These are phyloP conservation scores for Sycophila sp. DNA, from an alignment of 1,140 invertebrate genomes.

Conservation along the genomic window DNA sequence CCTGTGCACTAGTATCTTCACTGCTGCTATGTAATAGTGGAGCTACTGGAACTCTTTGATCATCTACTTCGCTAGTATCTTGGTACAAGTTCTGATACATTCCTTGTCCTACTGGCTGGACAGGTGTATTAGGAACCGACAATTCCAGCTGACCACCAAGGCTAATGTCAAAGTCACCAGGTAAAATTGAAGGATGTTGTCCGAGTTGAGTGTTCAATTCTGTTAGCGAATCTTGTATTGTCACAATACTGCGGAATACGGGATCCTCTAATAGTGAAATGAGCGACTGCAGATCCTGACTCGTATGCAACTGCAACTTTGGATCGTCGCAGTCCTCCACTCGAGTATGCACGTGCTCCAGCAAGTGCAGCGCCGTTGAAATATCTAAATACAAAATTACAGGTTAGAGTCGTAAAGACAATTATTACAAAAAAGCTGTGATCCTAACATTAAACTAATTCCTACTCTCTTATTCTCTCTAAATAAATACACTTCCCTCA, in stretches of 20 bases:
- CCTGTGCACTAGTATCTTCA: constrained; percentile 64
- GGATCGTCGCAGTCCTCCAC: constrained; percentile 69
- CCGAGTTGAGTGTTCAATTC: constrained; percentile 83
- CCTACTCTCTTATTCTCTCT: too few relatives aligned
- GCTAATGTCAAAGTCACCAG: constrained; percentile 91
- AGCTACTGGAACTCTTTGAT: constrained; percentile 68
- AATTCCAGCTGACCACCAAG: constrained; percentile 74
- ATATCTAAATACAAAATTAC: constrained; percentile 59
- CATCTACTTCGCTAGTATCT: constrained; percentile 64
- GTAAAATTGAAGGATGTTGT: constrained; percentile 90
- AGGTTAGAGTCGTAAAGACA: too few relatives aligned
- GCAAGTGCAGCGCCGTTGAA: constrained; percentile 70
- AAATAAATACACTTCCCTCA: too few relatives aligned
- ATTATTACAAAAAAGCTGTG: too few relatives aligned
- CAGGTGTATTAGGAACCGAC: constrained; percentile 65
- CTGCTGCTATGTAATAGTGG: constrained; percentile 67
- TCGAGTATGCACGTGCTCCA: constrained; percentile 71
- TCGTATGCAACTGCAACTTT: constrained; percentile 74
- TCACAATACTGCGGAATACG: constrained; percentile 90
- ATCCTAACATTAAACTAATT: too few relatives aligned
- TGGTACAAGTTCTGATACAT: constrained; percentile 62
- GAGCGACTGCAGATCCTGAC: constrained; percentile 86
- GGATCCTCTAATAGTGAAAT: constrained; percentile 92
- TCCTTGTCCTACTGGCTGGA: constrained; percentile 57
- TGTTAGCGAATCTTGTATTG: constrained; percentile 86